Conservation (phyloP, 2,113 vertebrate genomes). For the Callocephalon fimbriatum region DNA sequence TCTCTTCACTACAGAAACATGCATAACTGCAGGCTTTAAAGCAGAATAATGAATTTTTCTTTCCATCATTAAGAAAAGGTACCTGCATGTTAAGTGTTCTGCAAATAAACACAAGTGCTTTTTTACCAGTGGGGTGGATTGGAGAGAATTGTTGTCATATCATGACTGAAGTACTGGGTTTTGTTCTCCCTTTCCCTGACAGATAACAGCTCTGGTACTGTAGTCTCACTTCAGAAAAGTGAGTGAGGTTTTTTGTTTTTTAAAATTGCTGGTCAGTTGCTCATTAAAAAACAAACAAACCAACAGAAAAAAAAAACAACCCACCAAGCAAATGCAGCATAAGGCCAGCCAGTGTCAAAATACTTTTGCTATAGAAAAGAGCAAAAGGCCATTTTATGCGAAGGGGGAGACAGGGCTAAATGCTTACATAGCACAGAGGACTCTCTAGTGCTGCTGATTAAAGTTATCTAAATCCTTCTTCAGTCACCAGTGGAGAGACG, state of each 20-base stretch:
- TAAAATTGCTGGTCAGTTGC: background rate
- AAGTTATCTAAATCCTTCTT: background rate
- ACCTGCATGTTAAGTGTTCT: background rate
- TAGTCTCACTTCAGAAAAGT: background rate
- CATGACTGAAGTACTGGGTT: background rate
- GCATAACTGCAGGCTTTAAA: background rate
- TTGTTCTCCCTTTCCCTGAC: background rate
- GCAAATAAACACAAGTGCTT: background rate
- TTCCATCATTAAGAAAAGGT: background rate
- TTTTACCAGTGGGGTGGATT: background rate
- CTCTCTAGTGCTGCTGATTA: background rate
- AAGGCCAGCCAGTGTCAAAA: background rate
- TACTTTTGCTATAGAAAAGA: background rate
- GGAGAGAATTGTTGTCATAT: background rate
- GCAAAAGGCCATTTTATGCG: background rate
- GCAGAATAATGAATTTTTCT: background rate
- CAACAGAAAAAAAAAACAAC: background rate
- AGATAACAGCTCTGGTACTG: background rate
- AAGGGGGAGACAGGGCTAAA: background rate
- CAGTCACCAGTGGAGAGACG: background rate
- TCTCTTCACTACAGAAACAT: background rate
- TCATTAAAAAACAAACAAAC: background rate
- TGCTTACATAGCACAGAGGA: fast-evolving
- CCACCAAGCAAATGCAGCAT: background rate
- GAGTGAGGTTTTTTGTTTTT: background rate